These are phyloP conservation scores for Euzophera pinguis DNA, from an alignment of 2,888 invertebrate genomes.

Conservation along the genomic window DNA sequence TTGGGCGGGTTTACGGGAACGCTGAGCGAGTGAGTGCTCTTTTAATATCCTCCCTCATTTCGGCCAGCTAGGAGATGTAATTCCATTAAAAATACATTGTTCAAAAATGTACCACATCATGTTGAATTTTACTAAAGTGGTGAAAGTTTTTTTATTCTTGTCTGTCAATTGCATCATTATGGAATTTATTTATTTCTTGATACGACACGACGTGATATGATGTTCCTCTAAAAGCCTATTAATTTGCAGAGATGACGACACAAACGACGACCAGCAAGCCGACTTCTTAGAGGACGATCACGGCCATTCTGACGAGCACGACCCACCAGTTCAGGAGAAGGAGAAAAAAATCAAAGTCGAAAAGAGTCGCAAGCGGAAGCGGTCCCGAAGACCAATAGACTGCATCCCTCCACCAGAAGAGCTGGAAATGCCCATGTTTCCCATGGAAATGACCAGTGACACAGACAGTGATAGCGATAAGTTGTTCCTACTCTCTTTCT, in stretches of 20 bases:
- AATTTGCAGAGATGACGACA: background rate
- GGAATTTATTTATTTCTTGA: too few relatives aligned
- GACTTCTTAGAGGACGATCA: slow-evolving; percentile 14
- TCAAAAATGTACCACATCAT: background rate
- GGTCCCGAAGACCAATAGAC: slow-evolving; percentile 32
- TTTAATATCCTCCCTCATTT: background rate
- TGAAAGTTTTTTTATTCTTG: too few relatives aligned
- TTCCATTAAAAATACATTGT: background rate
- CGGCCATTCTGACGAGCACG: slow-evolving; percentile 20
- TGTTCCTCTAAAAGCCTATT: background rate
- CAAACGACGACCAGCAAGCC: slow-evolving; percentile 17
- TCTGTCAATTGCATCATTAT: too few relatives aligned
- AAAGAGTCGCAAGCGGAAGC: slow-evolving; percentile 35
- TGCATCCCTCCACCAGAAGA: slow-evolving; percentile 42
- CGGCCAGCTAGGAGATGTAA: background rate
- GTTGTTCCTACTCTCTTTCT: slow-evolving; percentile 61
- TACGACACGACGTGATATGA: too few relatives aligned
- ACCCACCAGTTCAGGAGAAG: slow-evolving; percentile 13
- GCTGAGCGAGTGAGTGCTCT: slow-evolving; percentile 49
- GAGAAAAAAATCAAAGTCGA: slow-evolving; percentile 24
- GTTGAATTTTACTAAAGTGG: too few relatives aligned
- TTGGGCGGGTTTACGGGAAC: slow-evolving; percentile 61
- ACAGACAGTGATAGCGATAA: slow-evolving; percentile 55
- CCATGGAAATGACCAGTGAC: slow-evolving; percentile 37
- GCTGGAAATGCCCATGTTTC: slow-evolving; percentile 55